Evolutionary conservation across 2,113 vertebrate species (phyloP).

Genomic region (Myrmecobius fasciatus): DNA sequence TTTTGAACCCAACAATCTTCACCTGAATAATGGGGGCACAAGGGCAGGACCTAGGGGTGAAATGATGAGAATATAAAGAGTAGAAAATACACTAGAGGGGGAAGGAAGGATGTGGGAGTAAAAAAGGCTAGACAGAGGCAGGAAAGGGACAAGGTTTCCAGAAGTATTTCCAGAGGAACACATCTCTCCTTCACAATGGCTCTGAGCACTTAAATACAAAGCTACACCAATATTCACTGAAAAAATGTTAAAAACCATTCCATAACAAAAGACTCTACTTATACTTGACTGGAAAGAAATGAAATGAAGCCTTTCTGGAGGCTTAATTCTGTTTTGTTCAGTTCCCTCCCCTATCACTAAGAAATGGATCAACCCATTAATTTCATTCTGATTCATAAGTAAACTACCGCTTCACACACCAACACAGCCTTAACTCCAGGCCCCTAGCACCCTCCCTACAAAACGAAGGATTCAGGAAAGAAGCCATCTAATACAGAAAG

Average conservation of each 20-base stretch:
- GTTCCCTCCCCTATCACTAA: background rate
- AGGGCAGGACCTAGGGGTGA: conserved; percentile 16
- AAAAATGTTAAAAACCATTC: background rate
- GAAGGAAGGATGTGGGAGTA: conserved; percentile 82
- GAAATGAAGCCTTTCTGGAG: background rate
- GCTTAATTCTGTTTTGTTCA: background rate
- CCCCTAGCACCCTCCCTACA: background rate
- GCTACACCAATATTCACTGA: conserved; percentile 38
- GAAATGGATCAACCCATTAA: conserved; percentile 21
- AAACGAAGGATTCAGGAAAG: background rate
- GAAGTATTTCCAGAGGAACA: conserved; percentile 61
- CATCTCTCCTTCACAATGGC: conserved; percentile 56
- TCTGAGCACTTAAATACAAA: conserved; percentile 53
- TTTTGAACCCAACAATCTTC: conserved; percentile 62
- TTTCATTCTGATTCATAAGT: conserved; percentile 58
- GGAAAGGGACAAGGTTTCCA: conserved; percentile 74
- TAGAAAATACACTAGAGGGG: conserved; percentile 72
- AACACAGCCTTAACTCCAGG: background rate
- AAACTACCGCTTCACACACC: conserved; percentile 26
- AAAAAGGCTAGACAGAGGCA: conserved; percentile 70
- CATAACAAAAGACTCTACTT: conserved; percentile 60
- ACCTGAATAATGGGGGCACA: background rate
- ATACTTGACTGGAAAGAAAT: background rate
- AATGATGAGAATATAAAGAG: conserved; percentile 1
- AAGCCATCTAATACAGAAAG: background rate